These are phyloP conservation scores for Drosophila hamatofila DNA, from an alignment of 2,888 invertebrate species.

Conservation along the genomic window DNA sequence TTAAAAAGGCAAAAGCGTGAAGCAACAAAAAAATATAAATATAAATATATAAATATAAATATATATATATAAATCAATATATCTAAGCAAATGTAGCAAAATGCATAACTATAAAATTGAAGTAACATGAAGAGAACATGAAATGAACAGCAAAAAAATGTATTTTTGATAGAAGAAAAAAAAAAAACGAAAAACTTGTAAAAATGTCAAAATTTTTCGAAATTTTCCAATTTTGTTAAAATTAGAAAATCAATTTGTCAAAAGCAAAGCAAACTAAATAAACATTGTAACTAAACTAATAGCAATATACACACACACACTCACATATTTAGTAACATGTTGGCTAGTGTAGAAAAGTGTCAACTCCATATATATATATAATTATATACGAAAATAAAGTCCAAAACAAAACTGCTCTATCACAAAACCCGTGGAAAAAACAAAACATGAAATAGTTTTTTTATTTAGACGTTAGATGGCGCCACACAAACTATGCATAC, in stretches of 20 bases:
- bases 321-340: conserved; percentile 42
- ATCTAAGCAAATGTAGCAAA: conserved; percentile 42
- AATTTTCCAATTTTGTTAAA: conserved; percentile 40
- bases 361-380: conserved; percentile 8
- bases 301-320: conserved; percentile 23
- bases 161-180: conserved; percentile 67
- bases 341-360: conserved; percentile 34
- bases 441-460: conserved; percentile 19
- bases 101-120: conserved; percentile 46
- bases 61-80: conserved; percentile 10
- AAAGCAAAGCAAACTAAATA: conserved; percentile 13
- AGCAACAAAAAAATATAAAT: conserved; percentile 17
- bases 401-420: conserved; percentile 3
- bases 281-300: conserved; percentile 28
- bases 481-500: conserved; percentile 14
- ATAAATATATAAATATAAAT: not conserved
- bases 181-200: not conserved
- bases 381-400: conserved; percentile 16
- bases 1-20: conserved; percentile 33
- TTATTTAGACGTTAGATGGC: conserved; percentile 14
- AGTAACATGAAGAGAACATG: conserved; percentile 43
- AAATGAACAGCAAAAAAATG: conserved; percentile 34
- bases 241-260: conserved; percentile 19
- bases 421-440: conserved; percentile 6
- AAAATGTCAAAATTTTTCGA: conserved; percentile 30